Conservation (phyloP, 2,113 vertebrate species). For the Scalopus aquaticus region DNA sequence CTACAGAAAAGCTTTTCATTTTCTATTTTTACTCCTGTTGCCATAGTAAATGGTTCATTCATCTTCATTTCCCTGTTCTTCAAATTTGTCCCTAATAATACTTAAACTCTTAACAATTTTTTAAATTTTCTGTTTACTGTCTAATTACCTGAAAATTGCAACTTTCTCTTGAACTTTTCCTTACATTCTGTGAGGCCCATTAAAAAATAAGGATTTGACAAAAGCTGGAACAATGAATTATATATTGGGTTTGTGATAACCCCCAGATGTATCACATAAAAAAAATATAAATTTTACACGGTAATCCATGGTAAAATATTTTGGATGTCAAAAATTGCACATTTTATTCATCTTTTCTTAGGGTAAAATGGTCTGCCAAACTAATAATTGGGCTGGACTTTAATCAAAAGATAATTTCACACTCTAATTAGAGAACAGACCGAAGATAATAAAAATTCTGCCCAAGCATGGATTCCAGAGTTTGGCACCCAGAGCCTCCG, state of each 20-base stretch:
- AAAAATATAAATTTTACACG: not conserved
- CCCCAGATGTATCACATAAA: not conserved
- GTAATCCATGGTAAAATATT: constrained; percentile 36
- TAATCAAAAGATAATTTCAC: constrained; percentile 4
- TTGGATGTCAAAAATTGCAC: constrained; percentile 25
- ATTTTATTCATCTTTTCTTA: not conserved
- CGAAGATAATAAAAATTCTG: not conserved
- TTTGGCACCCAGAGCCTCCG: not conserved
- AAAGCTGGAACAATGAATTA: not conserved
- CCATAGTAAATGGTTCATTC: not conserved
- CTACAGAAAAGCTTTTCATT: not conserved
- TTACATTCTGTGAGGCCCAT: not conserved
- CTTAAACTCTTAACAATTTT: not conserved
- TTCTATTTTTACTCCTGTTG: constrained; percentile 16
- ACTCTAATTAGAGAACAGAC: not conserved
- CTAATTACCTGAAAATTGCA: not conserved
- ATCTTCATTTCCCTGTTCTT: not conserved
- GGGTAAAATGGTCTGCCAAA: not conserved
- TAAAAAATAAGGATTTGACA: not conserved
- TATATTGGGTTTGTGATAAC: not conserved
- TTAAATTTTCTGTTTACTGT: not conserved
- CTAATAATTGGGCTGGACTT: not conserved
- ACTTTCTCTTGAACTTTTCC: not conserved
- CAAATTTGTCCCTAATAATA: not conserved
- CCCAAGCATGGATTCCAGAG: not conserved